Evolutionary conservation across 2,113 vertebrate species (phyloP).

Genomic region (Ursus arctos): DNA sequence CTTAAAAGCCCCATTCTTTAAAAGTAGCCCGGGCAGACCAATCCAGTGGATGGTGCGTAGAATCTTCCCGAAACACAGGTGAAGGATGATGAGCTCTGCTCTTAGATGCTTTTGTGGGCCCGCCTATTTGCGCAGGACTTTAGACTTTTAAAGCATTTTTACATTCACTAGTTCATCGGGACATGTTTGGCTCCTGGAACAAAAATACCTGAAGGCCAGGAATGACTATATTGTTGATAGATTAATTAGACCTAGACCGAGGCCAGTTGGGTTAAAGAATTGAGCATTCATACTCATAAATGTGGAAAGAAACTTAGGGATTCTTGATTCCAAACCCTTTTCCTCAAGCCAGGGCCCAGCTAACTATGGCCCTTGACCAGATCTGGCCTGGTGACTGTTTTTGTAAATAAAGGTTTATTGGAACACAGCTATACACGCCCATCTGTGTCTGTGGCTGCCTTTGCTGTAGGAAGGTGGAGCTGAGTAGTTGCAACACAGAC

Average conservation of each 20-base stretch:
- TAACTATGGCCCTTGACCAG: not conserved
- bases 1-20: not conserved
- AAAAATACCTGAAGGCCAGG: not conserved
- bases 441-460: not conserved
- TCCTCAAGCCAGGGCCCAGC: not conserved
- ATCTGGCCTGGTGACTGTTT: not conserved
- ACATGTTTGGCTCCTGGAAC: not conserved
- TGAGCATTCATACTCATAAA: conserved; percentile 18
- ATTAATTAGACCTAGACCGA: not conserved
- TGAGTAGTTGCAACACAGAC: not conserved
- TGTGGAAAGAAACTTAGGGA: not conserved
- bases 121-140: not conserved
- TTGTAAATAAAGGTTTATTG: conserved; percentile 51
- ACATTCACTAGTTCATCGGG: conserved; percentile 9
- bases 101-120: not conserved
- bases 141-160: conserved; percentile 10
- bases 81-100: not conserved
- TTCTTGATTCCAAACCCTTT: not conserved
- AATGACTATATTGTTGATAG: not conserved
- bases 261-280: not conserved
- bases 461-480: not conserved
- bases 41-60: not conserved
- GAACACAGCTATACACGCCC: not conserved
- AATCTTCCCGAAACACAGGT: conserved; percentile 20
- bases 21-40: not conserved